Percentiles rank a stretch among this genome's conserved stretches.
These are phyloP conservation scores for Ibidorhyncha struthersii DNA, from an alignment of 2,113 vertebrate species.

Conservation along the genomic window DNA sequence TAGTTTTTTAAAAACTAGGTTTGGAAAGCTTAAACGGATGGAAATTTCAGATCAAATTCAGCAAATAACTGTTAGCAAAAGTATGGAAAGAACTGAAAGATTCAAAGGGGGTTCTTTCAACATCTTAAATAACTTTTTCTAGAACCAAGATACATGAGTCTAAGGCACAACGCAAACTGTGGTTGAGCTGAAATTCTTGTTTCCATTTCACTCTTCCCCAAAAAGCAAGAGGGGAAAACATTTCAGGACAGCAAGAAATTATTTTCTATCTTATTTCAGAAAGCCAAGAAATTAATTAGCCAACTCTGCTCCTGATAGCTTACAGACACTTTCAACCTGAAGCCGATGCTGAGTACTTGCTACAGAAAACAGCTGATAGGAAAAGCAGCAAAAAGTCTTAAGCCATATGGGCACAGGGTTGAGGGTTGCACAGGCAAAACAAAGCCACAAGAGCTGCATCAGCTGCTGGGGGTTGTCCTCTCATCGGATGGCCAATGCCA, in stretches of 20 bases:
- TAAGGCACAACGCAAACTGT: background rate
- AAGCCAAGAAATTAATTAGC: background rate
- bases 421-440: background rate
- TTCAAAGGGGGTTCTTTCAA: background rate
- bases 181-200: background rate
- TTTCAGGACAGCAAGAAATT: background rate
- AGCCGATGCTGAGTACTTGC: background rate
- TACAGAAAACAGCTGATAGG: background rate
- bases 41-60: background rate
- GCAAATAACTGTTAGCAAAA: background rate
- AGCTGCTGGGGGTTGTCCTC: background rate
- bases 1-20: background rate
- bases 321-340: too few species aligned
- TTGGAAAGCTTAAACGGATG: background rate
- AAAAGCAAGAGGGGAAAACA: background rate
- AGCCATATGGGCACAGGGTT: accelerated
- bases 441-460: background rate
- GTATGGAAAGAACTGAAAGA: background rate
- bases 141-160: too few species aligned
- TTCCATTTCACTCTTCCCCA: background rate
- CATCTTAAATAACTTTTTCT: background rate
- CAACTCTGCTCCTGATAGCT: too few species aligned
- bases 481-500: accelerated
- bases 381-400: background rate
- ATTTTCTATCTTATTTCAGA: background rate